Base-by-base conservation (phyloP, 2,113 vertebrate genomes). In the Plectropomus leopardus region DNA sequence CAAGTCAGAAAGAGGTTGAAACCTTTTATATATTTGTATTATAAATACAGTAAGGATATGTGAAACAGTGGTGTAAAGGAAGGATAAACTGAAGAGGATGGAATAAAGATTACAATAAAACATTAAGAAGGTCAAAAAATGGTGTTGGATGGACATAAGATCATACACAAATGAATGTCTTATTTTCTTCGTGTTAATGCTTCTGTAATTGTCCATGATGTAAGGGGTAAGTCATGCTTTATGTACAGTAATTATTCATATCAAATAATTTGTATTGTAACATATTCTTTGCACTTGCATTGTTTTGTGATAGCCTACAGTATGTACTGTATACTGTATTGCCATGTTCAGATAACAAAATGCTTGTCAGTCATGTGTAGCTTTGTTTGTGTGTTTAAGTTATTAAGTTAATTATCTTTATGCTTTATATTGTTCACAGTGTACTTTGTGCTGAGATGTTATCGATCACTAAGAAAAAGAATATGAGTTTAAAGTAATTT, bases 391-490 rank as follows among this genome's bases (percentile, higher is more conserved):
- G n/a, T n/a, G n/a, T n/a, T n/a, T n/a, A n/a, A n/a, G n/a, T n/a
- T n/a, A n/a, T n/a, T n/a, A n/a, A n/a, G n/a, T n/a, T n/a, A n/a
- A n/a, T n/a, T n/a, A n/a, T n/a, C n/a, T 53, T 70, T 15, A 30
- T 24, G 28, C 2, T 66, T 76, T 51, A 55, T 34, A 30, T 50
- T 48, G 70, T 69, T 42, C 14, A 1, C 13, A 42, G 7, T 59
- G 34, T 78, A 14, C 8, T 69, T 54, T 36, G n/a, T 74, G 63
- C 24, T 59, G 4, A 24, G 10, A 45, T 65, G 21, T 60, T 34
- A 28, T 63, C 14, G 7, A 51, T 54, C 23, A 1, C 17, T 32
- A 8, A n/a, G 26, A 13, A 73, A 65, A 53, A 64, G 2, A 42
- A 28, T 14, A 51, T 44, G 0, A 44, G 15, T 68, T 45, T 2